Evolutionary conservation across 37 sponge, comb jelly and placozoan species (phyloP), one percentile per base, ranked within the genome.

Genomic region (Beroe forskalii): DNA sequence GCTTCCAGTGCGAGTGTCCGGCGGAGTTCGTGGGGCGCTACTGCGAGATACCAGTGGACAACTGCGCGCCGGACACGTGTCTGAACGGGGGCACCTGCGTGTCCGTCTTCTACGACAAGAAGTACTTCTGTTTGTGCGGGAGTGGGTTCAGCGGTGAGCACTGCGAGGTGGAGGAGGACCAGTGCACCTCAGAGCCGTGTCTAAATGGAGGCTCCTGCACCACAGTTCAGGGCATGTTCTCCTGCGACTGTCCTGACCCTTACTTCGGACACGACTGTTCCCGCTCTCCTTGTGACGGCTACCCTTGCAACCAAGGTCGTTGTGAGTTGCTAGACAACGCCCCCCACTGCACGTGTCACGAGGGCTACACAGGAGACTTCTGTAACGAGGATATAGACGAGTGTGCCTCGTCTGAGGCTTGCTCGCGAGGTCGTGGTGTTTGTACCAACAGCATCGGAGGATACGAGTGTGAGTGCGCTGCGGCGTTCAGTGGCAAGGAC

Each of bases 111-210:
- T 32, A 80, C 35, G 86, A 80, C 27, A 80, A 37, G 55, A 80
- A 44, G 55, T 80, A 48, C 60, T 80, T 80, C 86, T 80, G 86
- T 80, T 55, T 80, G 27, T 80, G 86, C 40, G 0, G 30, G 27
- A 24, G 20, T 4, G 86, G 86, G 28, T 80, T 41, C 31, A 27
- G 38, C 55, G 86, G 86, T 22, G 86, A 44, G 8, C n/a, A 22
- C 3, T 80, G 86, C 22, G 86, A 80, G 86, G 40, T 48, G 6
- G 55, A 23, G 30, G 41, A 35, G 23, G 86, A 80, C 60, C 12
- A 41, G 86, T 80, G 86, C 25, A 55, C 27, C 38, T n/a, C 12
- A 14, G 48, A 41, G 24, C 86, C 86, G 60, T 80, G 86, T 22
- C 60, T 28, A 6, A 80, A 80, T 55, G 60, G 60, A 8, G 86